Percentiles rank a stretch among this genome's conserved stretches.
phyloP scores from a whole-genome alignment of 2,797 vertebrate genomes.

The Pogoniulus pusillus region DNA sequence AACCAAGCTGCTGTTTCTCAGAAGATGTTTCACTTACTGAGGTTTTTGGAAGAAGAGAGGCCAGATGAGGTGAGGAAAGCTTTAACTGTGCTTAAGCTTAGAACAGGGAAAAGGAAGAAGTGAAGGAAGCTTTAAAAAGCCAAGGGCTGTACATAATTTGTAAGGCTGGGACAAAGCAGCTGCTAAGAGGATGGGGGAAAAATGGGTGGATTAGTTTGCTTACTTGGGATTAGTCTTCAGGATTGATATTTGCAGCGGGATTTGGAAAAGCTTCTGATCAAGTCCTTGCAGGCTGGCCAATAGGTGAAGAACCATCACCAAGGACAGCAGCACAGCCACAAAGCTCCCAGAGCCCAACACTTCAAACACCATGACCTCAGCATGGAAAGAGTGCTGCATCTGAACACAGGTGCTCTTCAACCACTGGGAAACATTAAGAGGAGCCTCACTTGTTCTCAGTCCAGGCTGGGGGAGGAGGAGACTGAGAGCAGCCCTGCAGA shows the following conservation, averaged over 20 bases:
- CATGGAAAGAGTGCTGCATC: not conserved
- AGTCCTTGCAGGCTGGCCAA: not conserved
- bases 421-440: not conserved
- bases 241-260: not conserved
- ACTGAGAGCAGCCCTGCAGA: too few relatives aligned
- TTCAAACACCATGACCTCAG: not conserved
- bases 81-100: not conserved
- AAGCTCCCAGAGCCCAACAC: not conserved
- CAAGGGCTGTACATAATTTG: not conserved
- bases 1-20: not conserved
- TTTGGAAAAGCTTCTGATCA: slow-evolving; percentile 9
- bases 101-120: not conserved
- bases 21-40: not conserved
- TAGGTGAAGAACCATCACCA: not conserved
- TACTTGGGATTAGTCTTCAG: not conserved
- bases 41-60: not conserved
- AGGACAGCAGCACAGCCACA: not conserved
- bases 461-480: too few relatives aligned
- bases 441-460: not conserved
- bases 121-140: slow-evolving; percentile 4
- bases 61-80: not conserved
- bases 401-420: not conserved
- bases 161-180: not conserved
- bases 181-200: not conserved
- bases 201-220: not conserved